Base-by-base conservation (phyloP, 2,888 invertebrate species). In the Portevinia maculata region DNA sequence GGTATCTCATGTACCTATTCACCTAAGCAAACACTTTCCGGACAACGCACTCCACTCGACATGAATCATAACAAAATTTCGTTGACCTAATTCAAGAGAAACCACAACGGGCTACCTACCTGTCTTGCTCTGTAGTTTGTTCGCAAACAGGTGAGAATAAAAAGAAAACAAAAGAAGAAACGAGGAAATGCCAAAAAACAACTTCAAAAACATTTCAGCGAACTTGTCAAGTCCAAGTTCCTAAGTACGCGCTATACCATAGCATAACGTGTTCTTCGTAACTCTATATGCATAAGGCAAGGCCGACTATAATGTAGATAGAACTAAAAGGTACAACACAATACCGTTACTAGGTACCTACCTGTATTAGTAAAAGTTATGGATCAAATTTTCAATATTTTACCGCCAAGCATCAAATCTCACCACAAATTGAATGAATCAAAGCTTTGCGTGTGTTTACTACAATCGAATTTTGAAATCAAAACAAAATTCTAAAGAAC, bases 21-120 rank as follows among this genome's bases (percentile, higher is more conserved):
- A 53, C 41, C 4, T n/a, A 19, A 21, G 15, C 21, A 41, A 32
- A 32, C 41, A 11, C 11, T 32, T 28, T 28, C 11, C 41, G 30
- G n/a, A 50, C 64, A 75, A 59, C 52, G 71, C 52, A 78, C 55
- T 41, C 19, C 21, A 32, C 19, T 34, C 34, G 11, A 15, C 13
- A 52, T 37, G 53, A 75, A 69, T 62, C 64, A 75, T 44, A 75
- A 59, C 67, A 79, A 79, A 79, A 75, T 75, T 75, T 81, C 69
- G 69, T 75, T 81, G 75, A 70, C 79, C 79, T 75, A 81, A 69
- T 75, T 75, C 39, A 21, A 67, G 39, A 60, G 39, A 64, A 39
- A 39, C 52, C 60, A 69, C 50, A 62, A 65, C 39, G 48, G 34
- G 46, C 69, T 76, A 69, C 76, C 69, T 69, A 69, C 37, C 60